phyloP scores from a whole-genome alignment of 2,797 vertebrate species.

The Bufotes viridis region DNA sequence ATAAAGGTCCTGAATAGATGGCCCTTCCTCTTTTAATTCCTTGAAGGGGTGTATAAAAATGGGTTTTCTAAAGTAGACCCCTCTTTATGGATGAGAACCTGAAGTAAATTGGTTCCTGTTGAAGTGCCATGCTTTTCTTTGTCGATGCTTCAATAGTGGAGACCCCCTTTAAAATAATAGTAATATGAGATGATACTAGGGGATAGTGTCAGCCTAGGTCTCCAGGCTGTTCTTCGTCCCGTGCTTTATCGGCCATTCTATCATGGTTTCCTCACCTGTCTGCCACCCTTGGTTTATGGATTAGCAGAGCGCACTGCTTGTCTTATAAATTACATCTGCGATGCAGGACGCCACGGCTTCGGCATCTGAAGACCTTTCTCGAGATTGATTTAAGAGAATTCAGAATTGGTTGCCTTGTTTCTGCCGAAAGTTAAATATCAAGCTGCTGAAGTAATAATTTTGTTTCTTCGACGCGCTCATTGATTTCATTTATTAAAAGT shows the following conservation, averaged over 20 bases:
- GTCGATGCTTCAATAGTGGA: background rate
- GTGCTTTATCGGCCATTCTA: background rate
- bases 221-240: background rate
- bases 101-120: no score
- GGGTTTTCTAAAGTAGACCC: no score
- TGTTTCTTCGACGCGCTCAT: constrained; percentile 31
- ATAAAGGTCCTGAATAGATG: no score
- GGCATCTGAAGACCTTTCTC: constrained; percentile 20
- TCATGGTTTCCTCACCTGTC: background rate
- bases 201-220: background rate
- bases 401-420: constrained; percentile 21
- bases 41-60: no score
- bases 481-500: constrained; percentile 49
- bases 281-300: background rate
- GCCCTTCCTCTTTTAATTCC: no score
- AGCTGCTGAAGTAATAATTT: constrained; percentile 29
- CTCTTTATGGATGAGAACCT: no score
- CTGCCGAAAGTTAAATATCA: constrained; percentile 45
- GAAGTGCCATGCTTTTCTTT: background rate
- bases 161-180: background rate
- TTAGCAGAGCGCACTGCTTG: background rate
- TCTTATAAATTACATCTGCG: background rate
- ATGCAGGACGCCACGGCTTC: background rate
- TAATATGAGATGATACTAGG: background rate
- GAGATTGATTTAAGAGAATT: constrained; percentile 18